Evolutionary conservation across 2,797 vertebrate genomes (phyloP), one percentile per base, ranked within the genome.

Genomic region (Gymnoscopelus microlampas): DNA sequence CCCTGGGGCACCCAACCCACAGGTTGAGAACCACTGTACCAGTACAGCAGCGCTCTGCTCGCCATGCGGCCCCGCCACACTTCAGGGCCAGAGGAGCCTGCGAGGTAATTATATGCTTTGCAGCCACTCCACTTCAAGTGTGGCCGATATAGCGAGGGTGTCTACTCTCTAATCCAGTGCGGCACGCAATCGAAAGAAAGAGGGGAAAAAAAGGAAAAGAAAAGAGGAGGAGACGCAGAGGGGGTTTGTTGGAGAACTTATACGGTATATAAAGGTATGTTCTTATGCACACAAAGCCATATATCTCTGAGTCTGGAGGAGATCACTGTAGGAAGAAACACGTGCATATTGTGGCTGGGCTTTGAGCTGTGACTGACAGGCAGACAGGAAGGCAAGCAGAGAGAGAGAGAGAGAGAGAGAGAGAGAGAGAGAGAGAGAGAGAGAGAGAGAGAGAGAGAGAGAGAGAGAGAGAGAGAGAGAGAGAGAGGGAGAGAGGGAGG

Each of bases 101-200:
- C 93, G 92, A 51, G 63, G 93, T 95, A 95, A 96, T 96, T 95
- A 95, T 90, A 96, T 93, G 94, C 94, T 95, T 95, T 91, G 92
- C 89, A 94, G 94, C 39, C 94, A 95, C 96, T 96, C 94, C 94
- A 95, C 92, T 94, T 44, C 95, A 95, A 95, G 94, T 95, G 94
- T 93, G 94, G 93, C 94, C 95, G 95, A 95, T 95, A 94, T 89
- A 95, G 93, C 94, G 93, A 95, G 93, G 76, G 91, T 91, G 93
- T 87, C 83, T 89, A 90, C 93, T 92, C 94, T 95, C 92, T 94
- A 94, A 95, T 95, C 94, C 93, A 94, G 93, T 93, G 94, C 93
- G 94, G 78, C 44, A 23, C 95, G 92, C 92, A 94, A 93, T 67
- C 69, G 68, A 66, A 7, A 44, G 39, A 44, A 2, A 44, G 39